Evolutionary conservation across 2,888 invertebrate genomes (phyloP), one percentile per base, ranked within the genome.

Genomic region (Tetragonisca angustula): DNA sequence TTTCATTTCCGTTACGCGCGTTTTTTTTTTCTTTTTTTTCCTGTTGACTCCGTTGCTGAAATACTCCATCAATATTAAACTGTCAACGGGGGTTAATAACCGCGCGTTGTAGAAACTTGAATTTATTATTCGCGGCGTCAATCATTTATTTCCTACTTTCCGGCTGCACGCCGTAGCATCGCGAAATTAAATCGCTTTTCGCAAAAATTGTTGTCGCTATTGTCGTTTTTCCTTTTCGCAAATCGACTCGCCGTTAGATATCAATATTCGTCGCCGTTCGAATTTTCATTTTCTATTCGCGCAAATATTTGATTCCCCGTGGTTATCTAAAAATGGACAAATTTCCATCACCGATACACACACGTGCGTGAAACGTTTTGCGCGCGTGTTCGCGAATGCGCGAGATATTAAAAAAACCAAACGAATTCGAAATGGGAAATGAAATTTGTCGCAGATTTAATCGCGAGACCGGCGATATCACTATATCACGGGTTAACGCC

Each of bases 371-470:
- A 1, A 36, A 5, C 0, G 36, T 36, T 5, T 5, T 36, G 36
- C 27, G 13, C 21, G 36, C 27, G n/a, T 49, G 62, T 11, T 49
- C 11, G 17, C 3, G 36, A 17, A 49, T 13, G 32, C 6, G 17
- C 54, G 49, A 56, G 17, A 56, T 70, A 76, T 76, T 79, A 76
- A 76, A 76, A 76, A 79, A 79, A 76, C 27, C 79, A 24, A 24
- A 52, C 36, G 56, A 36, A 72, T 49, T 62, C 71, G 15, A 43
- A 43, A 81, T 32, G 68, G 36, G 15, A 54, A 72, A 72, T 81
- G 54, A 72, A 72, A 78, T 81, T 78, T 71, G 61, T 81, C 54
- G 68, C 17, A 15, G 78, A 61, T 67, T 81, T 81, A 81, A 81
- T 72, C 68, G n/a, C n/a, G n/a, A n/a, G n/a, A n/a, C n/a, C n/a